phyloP scores from a whole-genome alignment of 2,888 invertebrate species.

The Nymphalis c-album region DNA sequence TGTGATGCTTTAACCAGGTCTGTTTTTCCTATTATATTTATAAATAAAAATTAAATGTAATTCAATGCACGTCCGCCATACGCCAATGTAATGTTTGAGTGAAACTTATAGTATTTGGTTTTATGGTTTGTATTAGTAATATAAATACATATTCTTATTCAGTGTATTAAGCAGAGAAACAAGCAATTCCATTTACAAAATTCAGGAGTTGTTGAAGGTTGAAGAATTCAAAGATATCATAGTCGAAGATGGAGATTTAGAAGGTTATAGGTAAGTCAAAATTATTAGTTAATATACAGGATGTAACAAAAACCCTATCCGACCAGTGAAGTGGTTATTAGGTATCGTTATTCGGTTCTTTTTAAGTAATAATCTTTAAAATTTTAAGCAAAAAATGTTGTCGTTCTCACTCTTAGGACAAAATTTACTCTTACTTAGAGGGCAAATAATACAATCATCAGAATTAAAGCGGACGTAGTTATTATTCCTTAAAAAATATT shows the following conservation, averaged over 20 bases:
- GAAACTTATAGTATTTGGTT: not conserved
- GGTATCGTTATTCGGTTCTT: no score
- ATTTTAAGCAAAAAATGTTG: no score
- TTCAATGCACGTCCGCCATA: no score
- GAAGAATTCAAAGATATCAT: conserved; percentile 43
- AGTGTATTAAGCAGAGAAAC: conserved; percentile 51
- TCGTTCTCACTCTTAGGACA: no score
- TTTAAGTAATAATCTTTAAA: no score
- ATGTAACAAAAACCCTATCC: no score
- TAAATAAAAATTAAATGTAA: not conserved
- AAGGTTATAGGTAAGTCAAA: conserved; percentile 38
- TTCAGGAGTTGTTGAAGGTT: conserved; percentile 43
- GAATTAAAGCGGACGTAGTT: no score
- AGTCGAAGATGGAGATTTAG: conserved; percentile 38
- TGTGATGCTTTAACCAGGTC: conserved; percentile 51
- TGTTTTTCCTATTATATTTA: conserved; percentile 18
- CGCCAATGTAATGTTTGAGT: no score
- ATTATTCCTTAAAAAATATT: no score
- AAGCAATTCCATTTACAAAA: conserved; percentile 37
- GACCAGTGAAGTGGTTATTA: no score
- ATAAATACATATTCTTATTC: conserved; percentile 21
- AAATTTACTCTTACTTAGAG: no score
- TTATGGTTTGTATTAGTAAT: not conserved
- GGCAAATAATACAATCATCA: no score
- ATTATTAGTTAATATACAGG: not conserved